Conservation (phyloP, 2,888 invertebrate species). For the Isoperla grammatica region DNA sequence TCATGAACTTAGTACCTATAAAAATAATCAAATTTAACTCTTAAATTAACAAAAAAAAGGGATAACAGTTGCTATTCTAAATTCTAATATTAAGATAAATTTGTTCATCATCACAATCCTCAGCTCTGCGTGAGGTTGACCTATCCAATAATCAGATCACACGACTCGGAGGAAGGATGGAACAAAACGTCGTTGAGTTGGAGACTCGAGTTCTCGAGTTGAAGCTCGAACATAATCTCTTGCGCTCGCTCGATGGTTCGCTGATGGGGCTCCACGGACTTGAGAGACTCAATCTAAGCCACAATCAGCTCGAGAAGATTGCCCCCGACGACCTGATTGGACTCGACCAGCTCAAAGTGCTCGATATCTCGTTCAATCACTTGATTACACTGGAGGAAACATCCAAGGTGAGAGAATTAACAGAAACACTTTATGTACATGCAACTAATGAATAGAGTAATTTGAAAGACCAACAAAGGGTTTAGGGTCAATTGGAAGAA, state of each 20-base stretch:
- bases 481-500: neutral
- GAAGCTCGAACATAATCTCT: slow-evolving; percentile 66
- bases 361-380: slow-evolving; percentile 74
- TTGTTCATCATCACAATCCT: no score
- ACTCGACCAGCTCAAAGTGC: slow-evolving; percentile 62
- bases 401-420: slow-evolving; percentile 58
- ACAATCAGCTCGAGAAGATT: slow-evolving; percentile 67
- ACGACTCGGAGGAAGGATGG: slow-evolving; percentile 58
- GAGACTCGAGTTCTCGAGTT: slow-evolving; percentile 67
- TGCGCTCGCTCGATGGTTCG: slow-evolving; percentile 66
- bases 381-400: slow-evolving; percentile 73
- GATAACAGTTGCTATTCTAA: no score
- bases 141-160: slow-evolving; percentile 70
- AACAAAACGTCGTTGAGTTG: slow-evolving; percentile 71
- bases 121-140: slow-evolving; percentile 59
- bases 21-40: no score
- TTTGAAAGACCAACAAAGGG: neutral
- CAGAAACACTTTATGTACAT: neutral
- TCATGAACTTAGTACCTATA: no score
- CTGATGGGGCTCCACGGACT: slow-evolving; percentile 69
- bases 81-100: no score
- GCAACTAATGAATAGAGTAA: neutral
- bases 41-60: no score
- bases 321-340: slow-evolving; percentile 74
- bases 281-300: slow-evolving; percentile 64